Percentiles rank a stretch among this genome's conserved stretches.
Conservation (phyloP, 2,113 vertebrate species). For the Onychostruthus taczanowskii region DNA sequence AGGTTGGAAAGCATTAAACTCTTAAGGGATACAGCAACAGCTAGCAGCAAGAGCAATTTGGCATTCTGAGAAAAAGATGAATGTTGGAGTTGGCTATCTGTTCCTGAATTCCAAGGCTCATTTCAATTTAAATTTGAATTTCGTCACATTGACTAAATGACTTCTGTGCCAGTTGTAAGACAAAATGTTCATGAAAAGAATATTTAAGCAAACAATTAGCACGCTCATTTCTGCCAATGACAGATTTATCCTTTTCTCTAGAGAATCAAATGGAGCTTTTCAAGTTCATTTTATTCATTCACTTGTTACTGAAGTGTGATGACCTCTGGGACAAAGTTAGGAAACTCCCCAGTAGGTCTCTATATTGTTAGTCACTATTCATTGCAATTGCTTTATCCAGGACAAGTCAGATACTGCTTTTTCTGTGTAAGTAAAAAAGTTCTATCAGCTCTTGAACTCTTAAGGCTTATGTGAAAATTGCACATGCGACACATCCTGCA, state of each 20-base stretch:
- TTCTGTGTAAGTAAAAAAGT: not conserved
- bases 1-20: constrained; percentile 14
- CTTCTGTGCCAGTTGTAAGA: constrained; percentile 4
- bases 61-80: constrained; percentile 6
- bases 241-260: constrained; percentile 24
- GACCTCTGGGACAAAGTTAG: not conserved
- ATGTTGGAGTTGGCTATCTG: not conserved
- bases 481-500: not conserved
- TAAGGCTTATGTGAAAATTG: not conserved
- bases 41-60: not conserved
- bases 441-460: not conserved
- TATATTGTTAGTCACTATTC: not conserved
- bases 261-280: constrained; percentile 19
- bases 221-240: not conserved
- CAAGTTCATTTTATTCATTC: constrained; percentile 30
- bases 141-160: constrained; percentile 15
- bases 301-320: not conserved
- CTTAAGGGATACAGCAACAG: not conserved
- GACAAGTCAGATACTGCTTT: not conserved
- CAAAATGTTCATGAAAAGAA: constrained; percentile 42
- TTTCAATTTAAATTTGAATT: constrained; percentile 48
- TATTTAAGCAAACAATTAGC: constrained; percentile 60
- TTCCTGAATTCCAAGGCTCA: constrained; percentile 33
- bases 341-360: not conserved
- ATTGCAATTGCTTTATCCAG: not conserved